phyloP scores from a whole-genome alignment of 1,140 invertebrate species.

The Hypsibius dujardini region DNA sequence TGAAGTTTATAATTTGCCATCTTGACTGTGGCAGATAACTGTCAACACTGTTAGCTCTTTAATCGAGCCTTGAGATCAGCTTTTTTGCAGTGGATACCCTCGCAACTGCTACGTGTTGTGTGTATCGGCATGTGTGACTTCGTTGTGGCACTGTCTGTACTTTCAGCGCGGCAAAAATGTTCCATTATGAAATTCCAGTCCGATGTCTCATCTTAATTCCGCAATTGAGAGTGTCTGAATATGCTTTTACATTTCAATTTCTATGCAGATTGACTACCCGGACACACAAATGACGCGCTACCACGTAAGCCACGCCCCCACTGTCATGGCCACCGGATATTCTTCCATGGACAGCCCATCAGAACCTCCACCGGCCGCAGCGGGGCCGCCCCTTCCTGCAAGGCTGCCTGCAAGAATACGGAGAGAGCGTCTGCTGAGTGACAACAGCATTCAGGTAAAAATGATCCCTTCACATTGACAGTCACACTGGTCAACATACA shows the following conservation, averaged over 20 bases:
- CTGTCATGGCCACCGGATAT: constrained; percentile 13
- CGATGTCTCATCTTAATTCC: too few relatives aligned
- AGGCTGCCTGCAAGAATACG: constrained; percentile 1
- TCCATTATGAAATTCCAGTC: too few relatives aligned
- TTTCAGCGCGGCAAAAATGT: too few relatives aligned
- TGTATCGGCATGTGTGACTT: too few relatives aligned
- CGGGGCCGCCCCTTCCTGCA: neutral
- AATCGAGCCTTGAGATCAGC: too few relatives aligned
- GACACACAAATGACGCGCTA: constrained; percentile 43
- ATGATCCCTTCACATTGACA: neutral
- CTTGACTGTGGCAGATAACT: too few relatives aligned
- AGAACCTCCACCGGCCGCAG: constrained; percentile 22
- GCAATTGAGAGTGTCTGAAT: too few relatives aligned
- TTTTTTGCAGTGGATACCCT: too few relatives aligned
- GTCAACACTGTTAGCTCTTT: too few relatives aligned
- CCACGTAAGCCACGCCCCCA: neutral
- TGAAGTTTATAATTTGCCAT: too few relatives aligned
- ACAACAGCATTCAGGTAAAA: constrained; percentile 14
- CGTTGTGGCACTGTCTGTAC: too few relatives aligned
- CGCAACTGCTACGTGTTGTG: too few relatives aligned
- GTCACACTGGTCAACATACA: neutral
- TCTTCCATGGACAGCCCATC: constrained; percentile 23
- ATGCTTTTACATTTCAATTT: constrained; percentile 13
- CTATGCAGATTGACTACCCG: constrained; percentile 57
- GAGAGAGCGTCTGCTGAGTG: constrained; percentile 9